Conservation (phyloP, 2,797 vertebrate species). For the Carduelis carduelis region DNA sequence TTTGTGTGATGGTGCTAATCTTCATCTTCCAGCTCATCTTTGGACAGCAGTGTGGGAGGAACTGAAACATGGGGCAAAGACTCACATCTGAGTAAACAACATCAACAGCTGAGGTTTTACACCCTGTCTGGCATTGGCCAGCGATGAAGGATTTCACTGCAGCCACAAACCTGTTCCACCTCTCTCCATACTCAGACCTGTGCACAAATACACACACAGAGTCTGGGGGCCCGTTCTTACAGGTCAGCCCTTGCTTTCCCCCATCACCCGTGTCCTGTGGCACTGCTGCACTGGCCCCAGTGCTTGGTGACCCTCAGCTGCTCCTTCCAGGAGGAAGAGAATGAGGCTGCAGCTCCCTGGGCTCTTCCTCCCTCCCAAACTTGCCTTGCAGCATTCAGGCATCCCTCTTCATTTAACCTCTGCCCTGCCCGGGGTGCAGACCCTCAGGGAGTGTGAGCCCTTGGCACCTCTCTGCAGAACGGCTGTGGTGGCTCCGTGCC, state of each 20-base stretch:
- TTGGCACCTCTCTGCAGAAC: background rate
- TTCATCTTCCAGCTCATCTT: background rate
- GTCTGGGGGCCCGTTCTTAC: background rate
- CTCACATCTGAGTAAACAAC: background rate
- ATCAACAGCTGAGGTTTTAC: background rate
- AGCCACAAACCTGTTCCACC: constrained; percentile 47
- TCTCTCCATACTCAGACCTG: background rate
- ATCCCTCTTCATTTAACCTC: background rate
- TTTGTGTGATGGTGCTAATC: background rate
- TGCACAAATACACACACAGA: background rate
- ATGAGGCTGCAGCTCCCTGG: background rate
- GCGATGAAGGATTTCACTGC: background rate
- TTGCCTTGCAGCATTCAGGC: background rate
- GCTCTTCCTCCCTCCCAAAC: background rate
- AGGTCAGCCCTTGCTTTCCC: background rate
- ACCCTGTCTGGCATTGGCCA: background rate
- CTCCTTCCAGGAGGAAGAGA: background rate
- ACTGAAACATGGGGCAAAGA: background rate
- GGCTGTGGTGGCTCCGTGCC: background rate
- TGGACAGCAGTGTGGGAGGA: constrained; percentile 21
- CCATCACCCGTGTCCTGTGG: rapidly evolving
- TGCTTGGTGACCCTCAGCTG: background rate
- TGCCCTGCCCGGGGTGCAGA: rapidly evolving
- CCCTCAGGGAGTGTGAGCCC: background rate
- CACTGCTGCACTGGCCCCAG: background rate